Evolutionary conservation across 2,888 invertebrate genomes (phyloP).

Genomic region (Chymomyza caudatula): DNA sequence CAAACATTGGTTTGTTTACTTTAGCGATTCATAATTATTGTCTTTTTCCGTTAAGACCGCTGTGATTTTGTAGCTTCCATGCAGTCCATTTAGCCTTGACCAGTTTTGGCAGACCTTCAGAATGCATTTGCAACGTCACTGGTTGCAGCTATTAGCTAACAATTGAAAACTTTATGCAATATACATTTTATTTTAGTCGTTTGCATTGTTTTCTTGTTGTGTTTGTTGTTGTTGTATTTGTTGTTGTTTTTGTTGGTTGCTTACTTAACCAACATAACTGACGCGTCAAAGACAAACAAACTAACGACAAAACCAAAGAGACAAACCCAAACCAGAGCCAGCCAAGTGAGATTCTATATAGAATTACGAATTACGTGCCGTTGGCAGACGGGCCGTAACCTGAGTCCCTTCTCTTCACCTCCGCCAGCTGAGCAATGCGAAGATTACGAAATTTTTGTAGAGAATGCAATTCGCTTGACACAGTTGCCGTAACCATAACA

Average conservation of each 20-base stretch:
- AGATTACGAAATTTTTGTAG: not conserved
- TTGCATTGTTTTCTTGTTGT: constrained; percentile 17
- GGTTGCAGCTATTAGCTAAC: constrained; percentile 57
- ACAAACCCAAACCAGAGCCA: not conserved
- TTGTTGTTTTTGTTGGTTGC: constrained; percentile 14
- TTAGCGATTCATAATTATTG: not conserved
- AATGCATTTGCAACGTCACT: constrained; percentile 46
- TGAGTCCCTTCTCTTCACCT: too few relatives aligned
- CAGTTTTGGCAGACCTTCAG: constrained; percentile 47
- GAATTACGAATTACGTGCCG: constrained; percentile 46
- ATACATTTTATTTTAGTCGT: constrained; percentile 8
- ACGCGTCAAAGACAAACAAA: not conserved
- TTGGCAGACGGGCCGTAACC: constrained; percentile 18
- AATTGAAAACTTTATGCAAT: constrained; percentile 19
- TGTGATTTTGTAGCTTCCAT: not conserved
- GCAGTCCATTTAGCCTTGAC: constrained; percentile 40
- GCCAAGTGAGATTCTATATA: constrained; percentile 48
- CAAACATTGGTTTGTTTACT: constrained; percentile 10
- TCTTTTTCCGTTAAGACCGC: too few relatives aligned
- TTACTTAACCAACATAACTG: constrained; percentile 21
- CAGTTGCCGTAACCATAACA: constrained; percentile 1
- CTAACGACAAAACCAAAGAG: not conserved
- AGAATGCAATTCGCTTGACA: not conserved
- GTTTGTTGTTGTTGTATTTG: constrained; percentile 31
- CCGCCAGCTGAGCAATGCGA: not conserved